These are phyloP conservation scores for Teleiodes luculella DNA, from an alignment of 2,888 invertebrate genomes.

Conservation along the genomic window DNA sequence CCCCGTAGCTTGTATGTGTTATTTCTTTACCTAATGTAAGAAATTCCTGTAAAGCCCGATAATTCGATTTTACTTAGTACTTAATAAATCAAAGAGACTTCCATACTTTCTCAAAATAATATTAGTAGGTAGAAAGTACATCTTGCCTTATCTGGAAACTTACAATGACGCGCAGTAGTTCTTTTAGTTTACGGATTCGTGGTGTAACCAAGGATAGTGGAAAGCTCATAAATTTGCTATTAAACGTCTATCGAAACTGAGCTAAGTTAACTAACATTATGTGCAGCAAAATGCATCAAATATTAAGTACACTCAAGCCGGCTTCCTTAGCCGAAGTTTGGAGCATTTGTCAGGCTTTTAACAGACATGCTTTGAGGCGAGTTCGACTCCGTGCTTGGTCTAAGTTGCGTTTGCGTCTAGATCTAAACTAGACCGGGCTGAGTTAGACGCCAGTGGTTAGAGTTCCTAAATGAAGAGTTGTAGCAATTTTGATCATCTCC, in stretches of 20 bases:
- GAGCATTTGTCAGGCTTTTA: slow-evolving; percentile 7
- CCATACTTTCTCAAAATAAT: too few relatives aligned
- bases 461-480: neutral
- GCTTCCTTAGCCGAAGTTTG: slow-evolving; percentile 4
- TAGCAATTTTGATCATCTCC: too few relatives aligned
- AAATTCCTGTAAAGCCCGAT: too few relatives aligned
- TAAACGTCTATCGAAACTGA: neutral
- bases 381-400: neutral
- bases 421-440: neutral
- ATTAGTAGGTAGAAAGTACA: too few relatives aligned
- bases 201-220: neutral
- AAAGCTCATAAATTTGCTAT: neutral
- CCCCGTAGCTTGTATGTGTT: too few relatives aligned
- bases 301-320: slow-evolving; percentile 10
- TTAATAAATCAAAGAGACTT: too few relatives aligned
- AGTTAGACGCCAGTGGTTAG: too few relatives aligned
- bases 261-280: slow-evolving; percentile 4
- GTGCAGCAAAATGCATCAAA: slow-evolving; percentile 3
- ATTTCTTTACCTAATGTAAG: too few relatives aligned
- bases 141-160: too few relatives aligned
- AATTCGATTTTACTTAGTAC: too few relatives aligned
- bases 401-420: neutral
- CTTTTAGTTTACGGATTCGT: too few relatives aligned
- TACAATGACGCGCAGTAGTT: too few relatives aligned
- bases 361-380: neutral